phyloP scores from a whole-genome alignment of 2,113 vertebrate species.

The Ceuthmochares aereus region DNA sequence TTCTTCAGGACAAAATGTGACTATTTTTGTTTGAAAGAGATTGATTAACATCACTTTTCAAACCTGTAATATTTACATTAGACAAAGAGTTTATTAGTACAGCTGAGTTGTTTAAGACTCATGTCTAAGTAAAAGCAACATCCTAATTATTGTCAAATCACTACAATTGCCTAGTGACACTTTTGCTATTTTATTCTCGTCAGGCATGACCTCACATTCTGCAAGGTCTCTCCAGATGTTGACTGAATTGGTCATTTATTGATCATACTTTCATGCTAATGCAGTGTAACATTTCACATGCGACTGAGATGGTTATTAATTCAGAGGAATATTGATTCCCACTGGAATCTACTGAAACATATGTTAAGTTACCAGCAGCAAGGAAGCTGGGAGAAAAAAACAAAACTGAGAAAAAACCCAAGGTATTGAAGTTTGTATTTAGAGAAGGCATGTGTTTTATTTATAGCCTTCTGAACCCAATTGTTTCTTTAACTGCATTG shows the following conservation, averaged over 20 bases:
- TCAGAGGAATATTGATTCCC: constrained; percentile 15
- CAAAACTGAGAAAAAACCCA: neutral
- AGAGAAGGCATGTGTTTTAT: neutral
- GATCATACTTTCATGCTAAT: constrained; percentile 58
- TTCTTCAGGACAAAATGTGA: neutral
- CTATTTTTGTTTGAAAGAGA: neutral
- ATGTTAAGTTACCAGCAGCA: neutral
- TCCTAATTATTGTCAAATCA: constrained; percentile 42
- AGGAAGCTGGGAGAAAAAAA: accelerated
- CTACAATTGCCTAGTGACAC: constrained; percentile 23
- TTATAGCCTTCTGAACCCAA: neutral
- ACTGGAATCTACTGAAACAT: neutral
- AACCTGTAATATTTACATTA: neutral
- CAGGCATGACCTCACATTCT: constrained; percentile 59
- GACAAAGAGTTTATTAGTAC: neutral
- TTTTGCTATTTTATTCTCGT: constrained; percentile 50
- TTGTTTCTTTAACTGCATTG: neutral
- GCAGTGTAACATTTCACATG: constrained; percentile 51
- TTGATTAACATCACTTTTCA: neutral
- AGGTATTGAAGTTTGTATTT: neutral
- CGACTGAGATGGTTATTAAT: constrained; percentile 54
- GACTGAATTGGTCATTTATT: constrained; percentile 62
- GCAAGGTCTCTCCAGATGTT: constrained; percentile 39
- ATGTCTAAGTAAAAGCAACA: constrained; percentile 14
- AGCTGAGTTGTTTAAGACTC: neutral